phyloP scores from a whole-genome alignment of 1,140 invertebrate species.

The Macrotrachela quadricornifera region DNA sequence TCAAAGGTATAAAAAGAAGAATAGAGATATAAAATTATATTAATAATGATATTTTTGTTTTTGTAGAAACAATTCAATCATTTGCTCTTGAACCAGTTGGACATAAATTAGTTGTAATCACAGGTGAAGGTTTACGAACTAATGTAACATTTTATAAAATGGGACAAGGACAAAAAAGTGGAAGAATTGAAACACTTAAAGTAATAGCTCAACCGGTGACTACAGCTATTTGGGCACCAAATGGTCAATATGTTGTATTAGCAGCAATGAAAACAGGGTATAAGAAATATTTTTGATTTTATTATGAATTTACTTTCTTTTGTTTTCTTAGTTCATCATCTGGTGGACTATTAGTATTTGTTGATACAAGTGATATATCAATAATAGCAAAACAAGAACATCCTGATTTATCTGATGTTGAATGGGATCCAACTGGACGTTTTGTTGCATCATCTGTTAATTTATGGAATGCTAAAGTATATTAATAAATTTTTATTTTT shows the following conservation, averaged over 20 bases:
- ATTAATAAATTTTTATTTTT: constrained; percentile 3
- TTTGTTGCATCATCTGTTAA: constrained; percentile 87
- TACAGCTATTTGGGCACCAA: constrained; percentile 53
- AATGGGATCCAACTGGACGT: constrained; percentile 96
- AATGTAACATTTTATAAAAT: constrained; percentile 76
- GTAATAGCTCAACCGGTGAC: constrained; percentile 17
- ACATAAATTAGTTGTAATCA: constrained; percentile 75
- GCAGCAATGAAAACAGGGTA: constrained; percentile 44
- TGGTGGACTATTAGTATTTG: constrained; percentile 67
- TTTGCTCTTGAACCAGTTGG: constrained; percentile 97
- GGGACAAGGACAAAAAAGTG: constrained; percentile 42
- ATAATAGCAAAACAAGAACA: constrained; percentile 67
- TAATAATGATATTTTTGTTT: too few relatives aligned
- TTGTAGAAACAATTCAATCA: constrained; percentile 33
- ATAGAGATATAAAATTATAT: too few relatives aligned
- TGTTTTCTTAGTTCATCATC: constrained; percentile 1
- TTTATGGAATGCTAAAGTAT: constrained; percentile 72
- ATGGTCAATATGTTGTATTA: constrained; percentile 78
- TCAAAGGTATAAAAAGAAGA: too few relatives aligned
- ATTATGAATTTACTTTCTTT: not conserved
- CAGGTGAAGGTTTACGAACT: constrained; percentile 58
- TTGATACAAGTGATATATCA: constrained; percentile 79
- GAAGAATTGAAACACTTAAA: constrained; percentile 17
- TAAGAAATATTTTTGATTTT: too few relatives aligned
- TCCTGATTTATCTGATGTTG: constrained; percentile 76